phyloP scores from a whole-genome alignment of 2,888 invertebrate species.

The Vanessa cardui region DNA sequence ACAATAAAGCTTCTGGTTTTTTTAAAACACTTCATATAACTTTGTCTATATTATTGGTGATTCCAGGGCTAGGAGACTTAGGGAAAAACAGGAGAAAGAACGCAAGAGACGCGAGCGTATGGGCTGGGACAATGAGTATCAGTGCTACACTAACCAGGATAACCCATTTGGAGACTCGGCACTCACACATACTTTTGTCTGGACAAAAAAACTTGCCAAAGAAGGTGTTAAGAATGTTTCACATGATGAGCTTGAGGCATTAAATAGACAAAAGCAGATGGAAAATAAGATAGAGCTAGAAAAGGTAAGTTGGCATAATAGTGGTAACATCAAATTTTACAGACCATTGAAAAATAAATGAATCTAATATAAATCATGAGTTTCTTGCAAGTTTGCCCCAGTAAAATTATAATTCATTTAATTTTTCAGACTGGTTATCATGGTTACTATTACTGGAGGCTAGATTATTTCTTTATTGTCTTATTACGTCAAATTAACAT shows the following conservation, averaged over 20 bases:
- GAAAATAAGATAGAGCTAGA: conserved; percentile 96
- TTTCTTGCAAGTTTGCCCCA: no score
- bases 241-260: conserved; percentile 90
- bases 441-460: no score
- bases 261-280: conserved; percentile 93
- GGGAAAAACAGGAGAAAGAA: conserved; percentile 96
- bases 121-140: conserved; percentile 99
- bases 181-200: conserved; percentile 96
- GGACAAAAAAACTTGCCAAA: conserved; percentile 97
- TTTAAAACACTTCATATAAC: not conserved
- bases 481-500: no score
- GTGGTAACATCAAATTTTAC: no score
- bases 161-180: conserved; percentile 99
- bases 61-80: conserved; percentile 85
- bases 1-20: no score
- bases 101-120: conserved; percentile 93
- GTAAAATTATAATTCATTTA: no score
- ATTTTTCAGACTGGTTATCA: no score
- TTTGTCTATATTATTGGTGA: not conserved
- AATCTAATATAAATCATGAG: no score
- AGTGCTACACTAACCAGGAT: conserved; percentile 98
- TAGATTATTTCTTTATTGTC: no score
- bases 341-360: no score
- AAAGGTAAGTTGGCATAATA: conserved; percentile 81
- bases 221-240: conserved; percentile 92